Evolutionary conservation across 1,140 invertebrate genomes (phyloP).

Genomic region (Drosophila mayri): DNA sequence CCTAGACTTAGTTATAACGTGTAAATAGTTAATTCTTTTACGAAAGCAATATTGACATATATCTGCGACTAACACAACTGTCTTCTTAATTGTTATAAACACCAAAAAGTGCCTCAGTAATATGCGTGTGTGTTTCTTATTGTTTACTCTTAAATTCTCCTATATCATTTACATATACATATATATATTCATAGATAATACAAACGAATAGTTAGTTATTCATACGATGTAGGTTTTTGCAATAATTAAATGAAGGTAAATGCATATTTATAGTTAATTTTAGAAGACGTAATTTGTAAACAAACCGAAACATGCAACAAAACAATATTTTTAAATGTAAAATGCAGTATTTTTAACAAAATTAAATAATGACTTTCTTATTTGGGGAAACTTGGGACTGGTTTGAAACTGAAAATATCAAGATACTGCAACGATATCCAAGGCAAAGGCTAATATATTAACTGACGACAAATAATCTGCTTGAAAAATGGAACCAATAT

Average conservation of each 20-base stretch:
- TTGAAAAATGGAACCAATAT: too few relatives aligned
- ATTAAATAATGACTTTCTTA: slow-evolving; percentile 11
- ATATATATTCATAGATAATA: slow-evolving; percentile 46
- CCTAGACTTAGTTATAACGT: slow-evolving; percentile 52
- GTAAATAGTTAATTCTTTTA: slow-evolving; percentile 62
- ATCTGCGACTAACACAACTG: slow-evolving; percentile 57
- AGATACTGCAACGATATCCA: not conserved
- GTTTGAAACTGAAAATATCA: not conserved
- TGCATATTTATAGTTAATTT: slow-evolving; percentile 68
- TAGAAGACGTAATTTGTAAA: slow-evolving; percentile 60
- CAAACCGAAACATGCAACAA: slow-evolving; percentile 32
- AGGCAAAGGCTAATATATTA: too few relatives aligned
- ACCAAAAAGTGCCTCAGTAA: slow-evolving; percentile 82
- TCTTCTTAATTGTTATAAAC: slow-evolving; percentile 78
- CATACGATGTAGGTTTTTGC: slow-evolving; percentile 35
- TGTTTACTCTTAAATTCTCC: slow-evolving; percentile 56
- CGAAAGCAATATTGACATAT: slow-evolving; percentile 53
- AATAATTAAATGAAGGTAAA: slow-evolving; percentile 50
- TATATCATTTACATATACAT: slow-evolving; percentile 40
- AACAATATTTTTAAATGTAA: slow-evolving; percentile 58
- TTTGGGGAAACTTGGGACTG: not conserved
- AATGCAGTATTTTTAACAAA: slow-evolving; percentile 68
- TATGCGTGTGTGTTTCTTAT: slow-evolving; percentile 57
- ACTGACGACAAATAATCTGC: too few relatives aligned
- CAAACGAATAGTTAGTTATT: slow-evolving; percentile 44